Conservation (phyloP, 2,888 invertebrate species). For the Morpho deidamia region DNA sequence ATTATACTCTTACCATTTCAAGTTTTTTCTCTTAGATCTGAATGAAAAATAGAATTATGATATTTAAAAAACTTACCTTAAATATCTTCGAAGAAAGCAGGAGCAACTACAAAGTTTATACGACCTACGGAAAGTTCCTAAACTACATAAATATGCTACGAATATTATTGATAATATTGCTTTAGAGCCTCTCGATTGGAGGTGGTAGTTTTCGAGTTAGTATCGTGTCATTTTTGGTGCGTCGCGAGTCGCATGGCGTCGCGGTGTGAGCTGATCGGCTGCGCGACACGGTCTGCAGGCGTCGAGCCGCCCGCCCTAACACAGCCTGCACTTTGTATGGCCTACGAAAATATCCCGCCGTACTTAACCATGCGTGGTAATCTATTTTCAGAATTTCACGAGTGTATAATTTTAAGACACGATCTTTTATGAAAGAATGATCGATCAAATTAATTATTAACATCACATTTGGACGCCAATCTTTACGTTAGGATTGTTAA, state of each 20-base stretch:
- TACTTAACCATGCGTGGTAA: background rate
- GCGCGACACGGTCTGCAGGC: constrained; percentile 55
- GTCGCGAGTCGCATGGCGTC: constrained; percentile 37
- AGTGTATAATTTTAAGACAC: too few relatives aligned
- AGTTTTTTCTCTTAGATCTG: too few relatives aligned
- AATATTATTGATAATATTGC: constrained; percentile 28
- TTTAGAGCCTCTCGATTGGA: constrained; percentile 36
- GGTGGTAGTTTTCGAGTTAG: constrained; percentile 25
- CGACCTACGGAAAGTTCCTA: constrained; percentile 20
- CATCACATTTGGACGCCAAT: too few relatives aligned
- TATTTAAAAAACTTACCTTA: constrained; percentile 40
- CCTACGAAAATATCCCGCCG: constrained; percentile 1
- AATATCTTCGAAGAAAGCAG: constrained; percentile 33
- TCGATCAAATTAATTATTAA: too few relatives aligned
- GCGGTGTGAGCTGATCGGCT: constrained; percentile 40
- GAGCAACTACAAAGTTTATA: constrained; percentile 22
- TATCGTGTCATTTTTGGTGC: constrained; percentile 22
- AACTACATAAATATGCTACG: constrained; percentile 22
- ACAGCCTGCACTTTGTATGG: constrained; percentile 9
- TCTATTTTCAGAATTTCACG: background rate
- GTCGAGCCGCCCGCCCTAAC: constrained; percentile 38
- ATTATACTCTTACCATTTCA: too few relatives aligned
- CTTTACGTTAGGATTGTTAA: too few relatives aligned
- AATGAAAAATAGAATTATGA: too few relatives aligned
- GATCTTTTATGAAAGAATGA: too few relatives aligned